Evolutionary conservation across 1,140 invertebrate genomes (phyloP).

Genomic region (Nasonia vitripennis): DNA sequence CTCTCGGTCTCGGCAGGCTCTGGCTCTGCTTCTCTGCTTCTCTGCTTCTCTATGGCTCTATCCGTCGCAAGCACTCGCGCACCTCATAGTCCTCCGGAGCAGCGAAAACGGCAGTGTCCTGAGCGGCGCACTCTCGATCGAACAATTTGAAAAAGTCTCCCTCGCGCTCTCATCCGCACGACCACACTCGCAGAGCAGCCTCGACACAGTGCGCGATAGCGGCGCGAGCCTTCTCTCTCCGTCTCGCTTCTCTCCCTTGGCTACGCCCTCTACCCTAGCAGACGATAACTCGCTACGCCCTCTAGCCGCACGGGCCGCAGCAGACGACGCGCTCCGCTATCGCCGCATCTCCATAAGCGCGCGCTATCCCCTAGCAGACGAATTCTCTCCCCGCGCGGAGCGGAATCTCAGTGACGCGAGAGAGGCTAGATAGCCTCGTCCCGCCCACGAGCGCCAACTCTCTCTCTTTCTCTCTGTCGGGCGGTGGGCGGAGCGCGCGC

Average conservation of each 20-base stretch:
- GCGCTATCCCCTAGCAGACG: neutral
- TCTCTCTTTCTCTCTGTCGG: no score
- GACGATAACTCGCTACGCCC: neutral
- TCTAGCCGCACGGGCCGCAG: neutral
- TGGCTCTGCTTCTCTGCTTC: neutral
- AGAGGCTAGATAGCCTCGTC: neutral
- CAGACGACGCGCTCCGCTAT: neutral
- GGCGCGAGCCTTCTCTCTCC: neutral
- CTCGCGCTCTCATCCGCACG: neutral
- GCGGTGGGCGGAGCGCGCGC: neutral
- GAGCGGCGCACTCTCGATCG: neutral
- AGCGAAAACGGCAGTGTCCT: neutral
- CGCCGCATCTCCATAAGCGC: neutral
- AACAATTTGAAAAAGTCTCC: conserved; percentile 13
- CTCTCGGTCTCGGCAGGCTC: neutral
- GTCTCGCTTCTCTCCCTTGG: neutral
- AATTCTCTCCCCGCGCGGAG: neutral
- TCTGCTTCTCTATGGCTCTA: neutral
- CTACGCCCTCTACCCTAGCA: neutral
- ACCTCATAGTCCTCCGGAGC: neutral
- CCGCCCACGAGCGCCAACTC: neutral
- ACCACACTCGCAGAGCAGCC: neutral
- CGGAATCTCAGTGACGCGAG: neutral
- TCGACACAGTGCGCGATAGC: neutral
- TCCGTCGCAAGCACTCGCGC: conserved; percentile 18